These are phyloP conservation scores for Homalodisca vitripennis DNA, from an alignment of 1,140 invertebrate genomes.

Conservation along the genomic window DNA sequence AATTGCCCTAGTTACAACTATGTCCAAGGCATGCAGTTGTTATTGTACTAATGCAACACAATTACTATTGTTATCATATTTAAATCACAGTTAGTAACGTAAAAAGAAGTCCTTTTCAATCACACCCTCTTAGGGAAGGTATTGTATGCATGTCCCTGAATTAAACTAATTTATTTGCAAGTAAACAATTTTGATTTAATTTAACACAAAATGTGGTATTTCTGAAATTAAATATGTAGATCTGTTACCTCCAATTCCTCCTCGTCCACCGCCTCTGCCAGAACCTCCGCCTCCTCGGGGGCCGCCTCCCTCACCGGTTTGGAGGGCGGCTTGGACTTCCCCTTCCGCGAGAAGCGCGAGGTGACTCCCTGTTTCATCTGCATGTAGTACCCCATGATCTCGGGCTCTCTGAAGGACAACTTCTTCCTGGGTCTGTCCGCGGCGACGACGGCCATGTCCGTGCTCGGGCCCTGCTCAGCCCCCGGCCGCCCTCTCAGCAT, in stretches of 20 bases:
- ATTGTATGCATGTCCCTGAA: too few relatives aligned
- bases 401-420: constrained; percentile 80
- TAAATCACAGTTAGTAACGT: too few relatives aligned
- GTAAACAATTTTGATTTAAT: too few relatives aligned
- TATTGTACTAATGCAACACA: too few relatives aligned
- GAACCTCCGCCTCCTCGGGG: neutral
- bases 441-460: constrained; percentile 46
- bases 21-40: too few relatives aligned
- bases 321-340: constrained; percentile 35
- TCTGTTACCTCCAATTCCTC: constrained; percentile 51
- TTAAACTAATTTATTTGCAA: too few relatives aligned
- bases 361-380: constrained; percentile 45
- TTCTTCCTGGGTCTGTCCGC: constrained; percentile 75
- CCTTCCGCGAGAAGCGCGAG: constrained; percentile 36
- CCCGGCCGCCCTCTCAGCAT: neutral
- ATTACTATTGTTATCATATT: too few relatives aligned
- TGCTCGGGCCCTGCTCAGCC: constrained; percentile 22
- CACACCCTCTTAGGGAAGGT: too few relatives aligned
- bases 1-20: too few relatives aligned
- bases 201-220: too few relatives aligned
- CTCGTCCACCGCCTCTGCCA: constrained; percentile 39
- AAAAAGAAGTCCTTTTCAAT: too few relatives aligned
- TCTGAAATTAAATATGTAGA: too few relatives aligned
- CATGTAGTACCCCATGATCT: constrained; percentile 58
- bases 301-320: constrained; percentile 12